A percentile compares a stretch with the other conserved stretches of the same genome.
These are phyloP conservation scores for Mycetomoellerius zeteki DNA, from an alignment of 1,140 invertebrate species.

Conservation along the genomic window DNA sequence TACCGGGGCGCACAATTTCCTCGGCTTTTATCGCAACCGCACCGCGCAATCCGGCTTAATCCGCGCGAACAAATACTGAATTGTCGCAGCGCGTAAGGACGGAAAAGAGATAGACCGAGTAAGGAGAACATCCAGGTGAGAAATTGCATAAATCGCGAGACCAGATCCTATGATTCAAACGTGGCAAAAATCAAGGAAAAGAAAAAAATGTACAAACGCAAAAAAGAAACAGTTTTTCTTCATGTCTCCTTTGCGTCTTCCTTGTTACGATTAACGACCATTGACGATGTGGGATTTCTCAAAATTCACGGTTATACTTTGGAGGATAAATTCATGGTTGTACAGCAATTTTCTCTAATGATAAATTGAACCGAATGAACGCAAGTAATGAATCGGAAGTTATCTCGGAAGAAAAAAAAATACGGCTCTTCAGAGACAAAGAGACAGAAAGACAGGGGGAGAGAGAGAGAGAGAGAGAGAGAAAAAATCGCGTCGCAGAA, in stretches of 20 bases:
- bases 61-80: slow-evolving; percentile 76
- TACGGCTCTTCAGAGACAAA: neutral
- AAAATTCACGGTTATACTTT: neutral
- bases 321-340: neutral
- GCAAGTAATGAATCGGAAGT: slow-evolving; percentile 21
- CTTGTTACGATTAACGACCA: neutral
- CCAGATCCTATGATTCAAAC: neutral
- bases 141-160: slow-evolving; percentile 24
- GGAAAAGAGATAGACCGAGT: slow-evolving; percentile 50
- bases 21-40: slow-evolving; percentile 65
- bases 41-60: slow-evolving; percentile 75
- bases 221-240: neutral
- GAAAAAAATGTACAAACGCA: neutral
- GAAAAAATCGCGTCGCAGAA: neutral
- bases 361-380: slow-evolving; percentile 15
- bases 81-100: slow-evolving; percentile 65
- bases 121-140: slow-evolving; percentile 42
- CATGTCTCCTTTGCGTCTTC: too few relatives aligned
- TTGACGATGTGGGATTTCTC: neutral
- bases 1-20: slow-evolving; percentile 70
- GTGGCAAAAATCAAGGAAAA: neutral
- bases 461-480: neutral
- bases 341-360: neutral
- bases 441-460: neutral
- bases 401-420: neutral